Conservation (phyloP, 2,113 vertebrate species). For the Cisticola juncidis region DNA sequence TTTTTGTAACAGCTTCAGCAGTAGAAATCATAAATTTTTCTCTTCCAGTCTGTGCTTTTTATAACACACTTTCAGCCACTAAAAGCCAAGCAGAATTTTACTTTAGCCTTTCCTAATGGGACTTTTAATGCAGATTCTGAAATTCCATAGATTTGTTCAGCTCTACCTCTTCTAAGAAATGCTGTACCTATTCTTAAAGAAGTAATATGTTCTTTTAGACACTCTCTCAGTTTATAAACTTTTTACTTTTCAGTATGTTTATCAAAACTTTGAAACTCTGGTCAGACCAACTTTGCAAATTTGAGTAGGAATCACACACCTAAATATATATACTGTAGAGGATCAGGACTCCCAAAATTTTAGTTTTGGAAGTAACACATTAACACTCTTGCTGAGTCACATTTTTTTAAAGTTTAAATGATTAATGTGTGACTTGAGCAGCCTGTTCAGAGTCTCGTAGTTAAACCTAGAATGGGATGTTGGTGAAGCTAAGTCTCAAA, state of each 20-base stretch:
- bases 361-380: not conserved
- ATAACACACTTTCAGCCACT: not conserved
- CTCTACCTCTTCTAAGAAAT: not conserved
- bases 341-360: not conserved
- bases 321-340: not conserved
- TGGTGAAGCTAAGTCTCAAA: not conserved
- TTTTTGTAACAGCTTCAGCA: slow-evolving; percentile 16
- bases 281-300: not conserved
- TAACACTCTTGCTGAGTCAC: not conserved
- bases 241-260: not conserved
- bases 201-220: not conserved
- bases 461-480: not conserved
- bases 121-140: slow-evolving; percentile 11
- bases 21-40: slow-evolving; percentile 18
- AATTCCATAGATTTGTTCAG: not conserved
- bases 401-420: not conserved
- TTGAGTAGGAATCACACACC: not conserved
- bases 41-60: not conserved
- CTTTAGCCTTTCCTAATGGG: not conserved
- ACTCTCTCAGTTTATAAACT: not conserved
- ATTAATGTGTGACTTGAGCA: not conserved
- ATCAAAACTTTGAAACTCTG: not conserved
- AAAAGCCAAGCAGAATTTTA: slow-evolving; percentile 23
- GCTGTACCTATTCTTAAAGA: not conserved
- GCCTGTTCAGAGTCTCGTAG: not conserved